Evolutionary conservation across 2,113 vertebrate species (phyloP), one percentile per base, ranked within the genome.

Genomic region (Hystrix brachyura): DNA sequence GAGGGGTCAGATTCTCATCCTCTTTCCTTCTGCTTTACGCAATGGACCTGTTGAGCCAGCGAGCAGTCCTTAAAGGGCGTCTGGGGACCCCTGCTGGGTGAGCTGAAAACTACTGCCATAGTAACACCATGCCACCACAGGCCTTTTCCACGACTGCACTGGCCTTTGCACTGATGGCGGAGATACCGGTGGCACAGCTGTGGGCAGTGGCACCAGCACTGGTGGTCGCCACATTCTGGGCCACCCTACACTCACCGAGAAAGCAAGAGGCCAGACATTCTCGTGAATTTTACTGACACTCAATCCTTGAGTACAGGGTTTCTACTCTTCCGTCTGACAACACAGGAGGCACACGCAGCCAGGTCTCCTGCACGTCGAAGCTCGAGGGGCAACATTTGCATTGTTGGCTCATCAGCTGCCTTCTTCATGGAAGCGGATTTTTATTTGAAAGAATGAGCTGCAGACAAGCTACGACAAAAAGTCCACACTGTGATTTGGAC

Each of bases 331-430:
- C 38, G 17, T 48, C 29, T 0, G n/a, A 91, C 62, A 79, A 29
- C 74, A 79, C 0, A 5, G n/a, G 25, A 79, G 82, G 71, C 6
- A n/a, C 11, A 51, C 13, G 15, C 19, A 34, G 38, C 4, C 21
- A 9, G 10, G 32, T 82, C 23, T 48, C 19, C 10, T 65, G 15
- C 32, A 29, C 1, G 21, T 59, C 19, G 0, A 87, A 14, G 43
- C 2, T 3, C 5, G 0, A 27, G 5, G 51, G 43, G 13, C 19
- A 53, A 34, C 1, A 2, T 65, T 5, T 43, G 55, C 64, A 27
- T 0, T 48, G 19, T 12, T 15, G 57, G 27, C 14, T 53, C 69
- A 79, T 23, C 29, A 19, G 14, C 7, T 32, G 13, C 69, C 8
- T 62, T 62, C 7, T 25, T 46, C 67, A 46, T 3, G 62, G 82